Evolutionary conservation across 2,113 vertebrate genomes (phyloP), one percentile per base, ranked within the genome.

Genomic region (Drymodes brunneopygia): DNA sequence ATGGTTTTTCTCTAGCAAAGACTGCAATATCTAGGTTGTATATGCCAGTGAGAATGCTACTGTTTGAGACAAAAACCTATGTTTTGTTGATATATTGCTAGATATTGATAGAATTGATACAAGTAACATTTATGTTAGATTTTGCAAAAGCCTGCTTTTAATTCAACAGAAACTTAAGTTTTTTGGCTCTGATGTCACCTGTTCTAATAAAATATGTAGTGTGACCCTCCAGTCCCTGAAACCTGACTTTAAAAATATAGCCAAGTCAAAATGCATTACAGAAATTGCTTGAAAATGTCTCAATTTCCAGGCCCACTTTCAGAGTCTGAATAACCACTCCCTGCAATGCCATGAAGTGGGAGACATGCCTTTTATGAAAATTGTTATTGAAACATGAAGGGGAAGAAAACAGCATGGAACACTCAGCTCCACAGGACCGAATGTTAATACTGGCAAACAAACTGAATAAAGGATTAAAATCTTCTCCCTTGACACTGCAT

Each of bases 311-410:
- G 45, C 35, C 40, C 5, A 23, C 29, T 75, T 78, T 87, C 53
- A 87, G 38, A 50, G 15, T 10, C 23, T 69, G 35, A 72, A 72
- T 33, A 91, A 94, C 12, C 45, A 20, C 19, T 73, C 47, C 33
- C 33, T 19, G 20, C 40, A 57, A 94, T 12, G 16, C 27, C 60
- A 45, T 22, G 27, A 79, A 62, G 29, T 13, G 18, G 54, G 28
- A 87, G 83, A 86, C 25, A 51, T 1, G 7, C 6, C 61, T 84
- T 88, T 78, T 67, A 69, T 65, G 65, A 67, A 87, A 86, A 83
- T 25, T 56, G 44, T 44, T 96, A 77, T 13, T 92, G 90, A 94
- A 96, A 93, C 44, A 71, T 33, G 48, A 82, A 77, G 82, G 45
- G 15, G 40, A 92, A 78, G 47, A 86, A 88, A 92, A 48, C 42